These are phyloP conservation scores for Drosophila trapezifrons DNA, from an alignment of 1,140 invertebrate genomes.

Conservation along the genomic window DNA sequence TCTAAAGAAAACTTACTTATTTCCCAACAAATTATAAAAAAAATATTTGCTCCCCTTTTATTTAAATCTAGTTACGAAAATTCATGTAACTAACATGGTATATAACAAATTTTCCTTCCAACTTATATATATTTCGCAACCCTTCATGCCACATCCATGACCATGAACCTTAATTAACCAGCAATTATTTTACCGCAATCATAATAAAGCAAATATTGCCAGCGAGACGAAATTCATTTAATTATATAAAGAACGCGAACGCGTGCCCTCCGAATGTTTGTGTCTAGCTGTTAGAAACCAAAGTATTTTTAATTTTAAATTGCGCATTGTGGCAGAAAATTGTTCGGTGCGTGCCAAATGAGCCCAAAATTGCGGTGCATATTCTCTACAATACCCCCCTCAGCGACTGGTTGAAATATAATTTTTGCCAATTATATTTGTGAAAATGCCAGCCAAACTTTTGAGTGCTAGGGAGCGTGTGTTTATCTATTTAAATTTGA, in stretches of 20 bases:
- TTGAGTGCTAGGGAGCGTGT: slow-evolving; percentile 13
- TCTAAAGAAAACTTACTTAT: too few relatives aligned
- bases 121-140: neutral
- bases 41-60: neutral
- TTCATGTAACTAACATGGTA: too few relatives aligned
- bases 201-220: slow-evolving; percentile 55
- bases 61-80: neutral
- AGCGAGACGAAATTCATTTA: slow-evolving; percentile 38
- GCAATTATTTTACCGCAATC: slow-evolving; percentile 69
- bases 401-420: slow-evolving; percentile 16
- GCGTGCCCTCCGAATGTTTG: slow-evolving; percentile 4
- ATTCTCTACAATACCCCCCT: slow-evolving; percentile 6
- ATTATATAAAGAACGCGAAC: slow-evolving; percentile 45
- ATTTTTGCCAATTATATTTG: slow-evolving; percentile 55
- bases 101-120: neutral
- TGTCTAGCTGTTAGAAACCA: slow-evolving; percentile 28
- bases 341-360: slow-evolving; percentile 57
- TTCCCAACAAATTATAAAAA: neutral
- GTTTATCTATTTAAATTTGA: slow-evolving; percentile 36
- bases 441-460: slow-evolving; percentile 30
- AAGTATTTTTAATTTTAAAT: slow-evolving; percentile 54
- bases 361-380: slow-evolving; percentile 40
- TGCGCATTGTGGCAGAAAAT: slow-evolving; percentile 47
- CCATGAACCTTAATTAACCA: slow-evolving; percentile 62
- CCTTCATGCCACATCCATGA: slow-evolving; percentile 2